These are phyloP conservation scores for Sturmia bella DNA, from an alignment of 2,888 invertebrate genomes.

Conservation along the genomic window DNA sequence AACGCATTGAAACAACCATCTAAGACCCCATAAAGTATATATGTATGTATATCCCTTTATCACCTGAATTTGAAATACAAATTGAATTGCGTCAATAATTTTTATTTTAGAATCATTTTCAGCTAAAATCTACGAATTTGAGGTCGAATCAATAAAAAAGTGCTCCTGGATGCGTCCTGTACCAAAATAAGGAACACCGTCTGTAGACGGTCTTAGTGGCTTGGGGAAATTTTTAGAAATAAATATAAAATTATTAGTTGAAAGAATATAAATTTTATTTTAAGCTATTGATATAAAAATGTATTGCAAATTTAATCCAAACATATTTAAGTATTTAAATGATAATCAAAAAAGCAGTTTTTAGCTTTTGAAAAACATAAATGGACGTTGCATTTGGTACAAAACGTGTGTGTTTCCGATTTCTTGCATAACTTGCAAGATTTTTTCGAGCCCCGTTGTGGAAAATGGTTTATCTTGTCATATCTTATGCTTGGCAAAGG, in stretches of 20 bases:
- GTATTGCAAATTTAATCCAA: too few species aligned
- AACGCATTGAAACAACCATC: too few species aligned
- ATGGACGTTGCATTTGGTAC: background rate
- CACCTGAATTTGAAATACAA: too few species aligned
- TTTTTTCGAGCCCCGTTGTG: slow-evolving; percentile 4
- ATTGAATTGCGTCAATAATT: too few species aligned
- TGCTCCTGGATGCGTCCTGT: too few species aligned
- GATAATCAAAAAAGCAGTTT: background rate
- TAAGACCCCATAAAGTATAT: too few species aligned
- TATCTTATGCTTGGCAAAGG: background rate
- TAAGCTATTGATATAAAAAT: too few species aligned
- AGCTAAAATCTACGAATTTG: too few species aligned
- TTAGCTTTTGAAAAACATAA: background rate
- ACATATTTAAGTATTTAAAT: background rate
- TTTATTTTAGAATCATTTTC: too few species aligned
- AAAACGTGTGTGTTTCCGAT: slow-evolving; percentile 9
- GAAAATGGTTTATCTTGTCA: background rate
- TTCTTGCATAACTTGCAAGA: slow-evolving; percentile 5
- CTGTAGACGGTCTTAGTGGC: slow-evolving; percentile 19
- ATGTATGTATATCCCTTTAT: too few species aligned
- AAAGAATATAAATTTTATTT: background rate
- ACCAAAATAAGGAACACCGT: background rate
- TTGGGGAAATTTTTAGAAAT: background rate
- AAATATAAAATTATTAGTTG: background rate
- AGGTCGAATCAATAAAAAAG: too few species aligned